Evolutionary conservation across 2,888 invertebrate genomes (phyloP), one percentile per base, ranked within the genome.

Genomic region (Drosophila yooni): DNA sequence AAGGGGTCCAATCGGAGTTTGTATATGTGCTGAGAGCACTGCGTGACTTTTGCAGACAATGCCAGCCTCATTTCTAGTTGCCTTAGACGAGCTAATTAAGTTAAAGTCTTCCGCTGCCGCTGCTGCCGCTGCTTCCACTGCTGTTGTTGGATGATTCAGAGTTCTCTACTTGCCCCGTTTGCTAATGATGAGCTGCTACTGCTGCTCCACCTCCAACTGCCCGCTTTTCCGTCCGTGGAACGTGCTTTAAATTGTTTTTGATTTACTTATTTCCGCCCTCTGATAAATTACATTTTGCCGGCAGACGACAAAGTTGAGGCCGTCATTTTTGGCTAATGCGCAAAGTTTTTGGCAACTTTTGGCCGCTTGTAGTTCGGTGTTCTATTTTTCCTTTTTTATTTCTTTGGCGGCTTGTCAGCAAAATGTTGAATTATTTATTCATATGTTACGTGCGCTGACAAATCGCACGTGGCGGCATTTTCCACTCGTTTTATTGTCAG

Each of bases 191-290:
- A 46, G 27, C 52, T 46, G 25, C 15, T 25, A 56, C 33, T 8
- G 11, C 34, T 33, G 18, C 7, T 21, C 56, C 29, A 4, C 13
- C 38, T 48, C 3, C 25, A 15, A 7, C 51, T 13, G 13, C n/a
- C 7, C 36, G 10, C 13, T n/a, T 0, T n/a, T 3, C 38, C 1
- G 2, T 34, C 11, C 27, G 3, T 56, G 51, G 60, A 65, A 74
- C 81, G 76, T 76, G 83, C 74, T 84, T 89, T 83, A 90, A 89
- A 89, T 89, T 90, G 88, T 88, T 88, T 89, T 85, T 89, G 90
- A 89, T 89, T 89, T 89, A 89, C 89, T 89, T 90, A 89, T 81
- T 88, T 88, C 80, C 84, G 75, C 79, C 83, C 85, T 8, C 46
- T 89, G 90, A 90, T 90, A 89, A 89, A 89, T 90, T 89, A 89